Percentiles rank a stretch among this genome's conserved stretches.
phyloP scores from a whole-genome alignment of 1,140 invertebrate genomes.

The Phthorimaea operculella region DNA sequence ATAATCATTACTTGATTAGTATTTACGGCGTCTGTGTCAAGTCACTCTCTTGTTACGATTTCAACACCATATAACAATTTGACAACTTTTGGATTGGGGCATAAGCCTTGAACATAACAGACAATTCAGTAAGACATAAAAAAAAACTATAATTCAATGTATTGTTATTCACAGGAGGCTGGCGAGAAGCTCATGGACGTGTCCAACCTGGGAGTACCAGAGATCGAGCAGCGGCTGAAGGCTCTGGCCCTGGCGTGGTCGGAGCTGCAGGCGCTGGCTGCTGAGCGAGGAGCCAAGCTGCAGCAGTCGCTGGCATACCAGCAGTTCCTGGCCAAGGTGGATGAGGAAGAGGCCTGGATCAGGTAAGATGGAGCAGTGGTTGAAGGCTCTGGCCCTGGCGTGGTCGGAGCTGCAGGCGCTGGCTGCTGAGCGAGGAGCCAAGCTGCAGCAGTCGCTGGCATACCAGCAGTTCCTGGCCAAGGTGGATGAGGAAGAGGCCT shows the following conservation, averaged over 20 bases:
- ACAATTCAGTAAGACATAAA: no score
- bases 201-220: conserved; percentile 94
- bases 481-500: conserved; percentile 99
- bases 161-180: no score
- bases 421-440: conserved; percentile 87
- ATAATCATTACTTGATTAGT: no score
- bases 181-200: conserved; percentile 97
- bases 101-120: no score
- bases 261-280: conserved; percentile 89
- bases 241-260: conserved; percentile 90
- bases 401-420: conserved; percentile 93
- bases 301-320: conserved; percentile 96
- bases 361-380: conserved; percentile 84
- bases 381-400: conserved; percentile 83
- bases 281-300: conserved; percentile 89
- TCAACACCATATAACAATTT: no score
- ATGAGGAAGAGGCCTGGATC: conserved; percentile 99
- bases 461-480: conserved; percentile 98
- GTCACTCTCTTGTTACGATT: no score
- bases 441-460: conserved; percentile 93
- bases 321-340: conserved; percentile 97
- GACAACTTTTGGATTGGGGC: no score
- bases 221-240: conserved; percentile 89
- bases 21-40: no score
- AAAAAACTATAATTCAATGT: no score